Conservation (phyloP, 2,888 invertebrate species). For the Cyaniris semiargus region DNA sequence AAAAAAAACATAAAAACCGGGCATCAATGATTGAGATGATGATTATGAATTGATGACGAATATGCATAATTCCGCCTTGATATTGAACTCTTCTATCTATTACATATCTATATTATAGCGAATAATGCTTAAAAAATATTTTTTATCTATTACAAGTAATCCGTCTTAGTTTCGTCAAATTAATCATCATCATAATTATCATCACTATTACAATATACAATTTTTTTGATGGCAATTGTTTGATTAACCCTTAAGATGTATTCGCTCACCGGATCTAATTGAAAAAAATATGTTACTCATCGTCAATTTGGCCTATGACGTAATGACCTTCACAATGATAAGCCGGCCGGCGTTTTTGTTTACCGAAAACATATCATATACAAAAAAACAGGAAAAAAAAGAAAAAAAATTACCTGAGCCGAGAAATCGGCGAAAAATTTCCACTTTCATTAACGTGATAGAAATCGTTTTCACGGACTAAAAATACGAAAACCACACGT, state of each 20-base stretch:
- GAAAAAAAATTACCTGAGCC: conserved; percentile 6
- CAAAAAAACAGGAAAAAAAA: background rate
- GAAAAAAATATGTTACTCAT: background rate
- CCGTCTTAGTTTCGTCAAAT: no score
- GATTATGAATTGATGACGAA: no score
- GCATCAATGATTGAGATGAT: no score
- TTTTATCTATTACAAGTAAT: no score
- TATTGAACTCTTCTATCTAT: no score
- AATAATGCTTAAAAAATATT: no score
- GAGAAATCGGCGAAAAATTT: background rate
- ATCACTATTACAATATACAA: no score
- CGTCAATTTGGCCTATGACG: background rate
- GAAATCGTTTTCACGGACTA: background rate
- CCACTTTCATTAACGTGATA: background rate
- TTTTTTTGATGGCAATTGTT: no score
- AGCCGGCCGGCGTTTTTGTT: background rate
- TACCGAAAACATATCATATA: background rate
- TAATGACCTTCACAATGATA: background rate
- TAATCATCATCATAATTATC: no score
- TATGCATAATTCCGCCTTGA: no score
- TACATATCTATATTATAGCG: no score
- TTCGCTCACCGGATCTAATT: background rate
- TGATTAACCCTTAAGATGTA: background rate
- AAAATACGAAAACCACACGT: background rate
- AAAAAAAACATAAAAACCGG: no score